Evolutionary conservation across 2,113 vertebrate species (phyloP).

Genomic region (Carassius auratus): DNA sequence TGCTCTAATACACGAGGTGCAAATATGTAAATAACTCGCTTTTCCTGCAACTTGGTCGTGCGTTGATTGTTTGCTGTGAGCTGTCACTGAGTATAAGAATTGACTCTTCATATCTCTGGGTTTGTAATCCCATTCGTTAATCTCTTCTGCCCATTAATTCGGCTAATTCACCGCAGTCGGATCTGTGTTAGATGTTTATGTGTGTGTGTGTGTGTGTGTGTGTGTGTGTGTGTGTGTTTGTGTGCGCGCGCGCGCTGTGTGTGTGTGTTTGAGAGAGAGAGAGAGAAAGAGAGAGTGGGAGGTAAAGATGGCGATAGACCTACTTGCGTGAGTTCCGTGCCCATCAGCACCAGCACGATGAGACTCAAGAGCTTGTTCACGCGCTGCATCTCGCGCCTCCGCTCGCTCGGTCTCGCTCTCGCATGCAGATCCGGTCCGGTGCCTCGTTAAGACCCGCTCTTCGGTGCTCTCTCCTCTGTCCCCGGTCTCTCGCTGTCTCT

Average conservation of each 20-base stretch:
- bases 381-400: constrained; percentile 88
- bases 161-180: constrained; percentile 61
- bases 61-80: neutral
- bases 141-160: constrained; percentile 59
- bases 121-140: constrained; percentile 70
- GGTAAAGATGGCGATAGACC: constrained; percentile 83
- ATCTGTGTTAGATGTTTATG: constrained; percentile 24
- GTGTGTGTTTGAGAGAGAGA: neutral
- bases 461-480: constrained; percentile 20
- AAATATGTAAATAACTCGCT: neutral
- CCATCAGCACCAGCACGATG: constrained; percentile 91
- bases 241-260: neutral
- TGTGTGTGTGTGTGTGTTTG: neutral
- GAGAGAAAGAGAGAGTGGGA: neutral
- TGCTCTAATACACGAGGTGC: neutral
- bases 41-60: no score
- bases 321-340: constrained; percentile 98
- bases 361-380: constrained; percentile 92
- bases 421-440: constrained; percentile 75
- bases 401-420: constrained; percentile 77
- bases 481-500: neutral
- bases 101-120: neutral
- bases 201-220: neutral
- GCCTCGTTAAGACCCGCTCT: constrained; percentile 38
- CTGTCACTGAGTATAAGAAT: neutral